These are phyloP conservation scores for Anser cygnoides DNA, from an alignment of 2,113 vertebrate genomes.

Conservation along the genomic window DNA sequence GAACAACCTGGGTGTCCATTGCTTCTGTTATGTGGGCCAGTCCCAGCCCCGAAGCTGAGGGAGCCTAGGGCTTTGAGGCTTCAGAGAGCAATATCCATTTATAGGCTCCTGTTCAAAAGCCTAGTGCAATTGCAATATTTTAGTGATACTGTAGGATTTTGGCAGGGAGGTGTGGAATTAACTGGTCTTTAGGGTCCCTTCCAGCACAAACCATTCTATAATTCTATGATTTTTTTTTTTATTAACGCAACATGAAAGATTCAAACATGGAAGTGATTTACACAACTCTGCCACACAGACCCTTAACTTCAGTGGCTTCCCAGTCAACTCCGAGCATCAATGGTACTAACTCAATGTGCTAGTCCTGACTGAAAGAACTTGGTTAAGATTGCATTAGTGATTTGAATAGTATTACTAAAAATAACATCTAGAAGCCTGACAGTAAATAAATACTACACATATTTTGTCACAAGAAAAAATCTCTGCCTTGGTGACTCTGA, in stretches of 20 bases:
- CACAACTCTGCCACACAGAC: not conserved
- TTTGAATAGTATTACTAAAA: not conserved
- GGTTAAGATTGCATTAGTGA: not conserved
- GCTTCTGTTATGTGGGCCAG: not conserved
- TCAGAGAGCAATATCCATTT: not conserved
- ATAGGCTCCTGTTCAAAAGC: not conserved
- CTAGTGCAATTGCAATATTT: not conserved
- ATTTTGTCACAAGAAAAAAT: not conserved
- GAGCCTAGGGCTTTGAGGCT: not conserved
- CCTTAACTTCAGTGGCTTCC: not conserved
- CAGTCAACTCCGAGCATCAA: not conserved
- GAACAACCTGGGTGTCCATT: not conserved
- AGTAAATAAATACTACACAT: not conserved
- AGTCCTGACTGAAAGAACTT: not conserved
- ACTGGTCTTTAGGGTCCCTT: too few relatives aligned
- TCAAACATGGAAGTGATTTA: not conserved
- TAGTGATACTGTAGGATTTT: not conserved
- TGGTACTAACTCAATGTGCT: not conserved
- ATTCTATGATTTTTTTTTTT: not conserved
- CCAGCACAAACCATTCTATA: too few relatives aligned
- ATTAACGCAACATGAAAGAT: not conserved
- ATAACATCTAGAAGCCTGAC: not conserved
- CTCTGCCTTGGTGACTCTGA: not conserved
- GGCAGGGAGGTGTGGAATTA: too few relatives aligned
- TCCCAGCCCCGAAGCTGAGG: not conserved